Percentiles rank a stretch among this genome's conserved stretches.
Evolutionary conservation across 2,797 vertebrate species (phyloP).

Genomic region (Lates japonicus): DNA sequence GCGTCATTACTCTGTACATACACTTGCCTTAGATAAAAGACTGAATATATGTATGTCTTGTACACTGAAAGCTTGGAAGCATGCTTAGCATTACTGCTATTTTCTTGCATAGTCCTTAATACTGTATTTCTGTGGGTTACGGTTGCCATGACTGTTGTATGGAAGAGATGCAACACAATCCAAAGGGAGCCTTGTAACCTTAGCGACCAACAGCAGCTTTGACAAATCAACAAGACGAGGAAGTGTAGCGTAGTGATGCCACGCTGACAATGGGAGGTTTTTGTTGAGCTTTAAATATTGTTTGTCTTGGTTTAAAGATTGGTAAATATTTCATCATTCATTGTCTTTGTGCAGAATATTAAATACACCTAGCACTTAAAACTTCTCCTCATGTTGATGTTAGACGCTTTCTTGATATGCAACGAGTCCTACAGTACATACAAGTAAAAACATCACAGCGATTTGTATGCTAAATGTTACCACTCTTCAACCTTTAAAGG

Average conservation of each 20-base stretch:
- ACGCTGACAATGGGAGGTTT: conserved; percentile 27
- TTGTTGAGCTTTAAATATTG: conserved; percentile 76
- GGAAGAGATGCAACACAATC: conserved; percentile 63
- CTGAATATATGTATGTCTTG: conserved; percentile 76
- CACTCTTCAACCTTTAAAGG: conserved; percentile 44
- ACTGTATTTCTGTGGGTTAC: conserved; percentile 61
- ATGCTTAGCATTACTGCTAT: conserved; percentile 76
- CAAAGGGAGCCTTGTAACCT: conserved; percentile 74
- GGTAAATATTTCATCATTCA: conserved; percentile 56
- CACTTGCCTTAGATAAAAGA: conserved; percentile 82
- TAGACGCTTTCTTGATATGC: conserved; percentile 52
- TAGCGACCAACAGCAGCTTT: conserved; percentile 76
- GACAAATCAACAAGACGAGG: conserved; percentile 79
- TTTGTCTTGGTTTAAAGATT: conserved; percentile 53
- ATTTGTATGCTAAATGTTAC: conserved; percentile 50
- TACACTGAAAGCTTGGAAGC: conserved; percentile 82
- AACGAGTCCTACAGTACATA: conserved; percentile 47
- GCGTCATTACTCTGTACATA: conserved; percentile 70
- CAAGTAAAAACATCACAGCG: conserved; percentile 31
- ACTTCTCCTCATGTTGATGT: conserved; percentile 57
- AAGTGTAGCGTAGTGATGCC: conserved; percentile 59
- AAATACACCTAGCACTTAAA: conserved; percentile 69
- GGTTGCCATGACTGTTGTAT: conserved; percentile 59
- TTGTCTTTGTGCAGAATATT: conserved; percentile 72
- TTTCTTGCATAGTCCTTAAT: conserved; percentile 65